Evolutionary conservation across 2,113 vertebrate species (phyloP).

Genomic region (Cryptotis parvus): DNA sequence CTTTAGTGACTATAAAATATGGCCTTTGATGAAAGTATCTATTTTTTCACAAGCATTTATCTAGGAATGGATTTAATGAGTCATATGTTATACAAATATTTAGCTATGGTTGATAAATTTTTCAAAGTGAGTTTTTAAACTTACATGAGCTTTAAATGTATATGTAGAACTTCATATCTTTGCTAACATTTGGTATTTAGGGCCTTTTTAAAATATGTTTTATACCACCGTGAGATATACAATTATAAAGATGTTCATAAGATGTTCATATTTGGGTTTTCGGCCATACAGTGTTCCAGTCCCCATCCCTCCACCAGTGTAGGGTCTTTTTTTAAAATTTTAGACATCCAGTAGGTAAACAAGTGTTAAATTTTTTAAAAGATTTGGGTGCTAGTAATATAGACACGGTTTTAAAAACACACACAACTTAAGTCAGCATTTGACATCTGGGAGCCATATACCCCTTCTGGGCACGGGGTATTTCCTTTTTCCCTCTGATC

Average conservation of each 20-base stretch:
- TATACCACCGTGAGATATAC: too few species aligned
- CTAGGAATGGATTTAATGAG: constrained; percentile 28
- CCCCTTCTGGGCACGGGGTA: too few species aligned
- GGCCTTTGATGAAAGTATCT: not conserved
- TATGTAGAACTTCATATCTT: not conserved
- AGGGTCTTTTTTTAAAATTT: too few species aligned
- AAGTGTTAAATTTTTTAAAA: not conserved
- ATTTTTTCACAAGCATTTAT: not conserved
- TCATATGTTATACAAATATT: not conserved
- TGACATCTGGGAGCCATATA: too few species aligned
- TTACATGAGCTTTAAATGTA: not conserved
- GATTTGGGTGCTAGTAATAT: not conserved
- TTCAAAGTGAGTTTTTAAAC: not conserved
- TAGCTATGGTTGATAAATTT: not conserved
- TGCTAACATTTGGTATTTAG: not conserved
- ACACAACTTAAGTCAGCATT: too few species aligned
- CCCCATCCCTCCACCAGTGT: too few species aligned
- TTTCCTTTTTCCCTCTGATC: not conserved
- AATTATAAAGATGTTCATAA: too few species aligned
- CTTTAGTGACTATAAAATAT: not conserved
- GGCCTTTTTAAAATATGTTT: not conserved
- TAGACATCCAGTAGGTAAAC: not conserved
- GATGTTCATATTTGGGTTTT: too few species aligned
- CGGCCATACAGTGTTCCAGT: too few species aligned
- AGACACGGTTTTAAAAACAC: not conserved